phyloP scores from a whole-genome alignment of 2,888 invertebrate species.

The Drosophila subsilvestris region DNA sequence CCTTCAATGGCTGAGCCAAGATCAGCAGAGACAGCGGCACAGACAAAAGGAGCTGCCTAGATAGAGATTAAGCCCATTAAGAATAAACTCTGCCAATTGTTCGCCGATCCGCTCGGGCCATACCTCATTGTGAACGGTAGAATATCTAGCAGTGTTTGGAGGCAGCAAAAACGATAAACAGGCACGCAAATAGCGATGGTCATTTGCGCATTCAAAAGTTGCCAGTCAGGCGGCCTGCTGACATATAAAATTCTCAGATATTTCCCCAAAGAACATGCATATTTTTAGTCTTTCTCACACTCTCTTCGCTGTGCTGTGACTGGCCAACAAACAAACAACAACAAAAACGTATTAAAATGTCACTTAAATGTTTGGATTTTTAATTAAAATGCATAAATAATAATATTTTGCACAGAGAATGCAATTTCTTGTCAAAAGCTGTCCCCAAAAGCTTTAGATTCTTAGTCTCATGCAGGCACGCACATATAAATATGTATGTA shows the following conservation, averaged over 20 bases:
- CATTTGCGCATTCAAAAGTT: no score
- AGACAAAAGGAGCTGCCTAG: no score
- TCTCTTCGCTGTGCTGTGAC: no score
- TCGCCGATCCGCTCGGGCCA: no score
- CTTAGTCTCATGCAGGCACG: constrained; percentile 8
- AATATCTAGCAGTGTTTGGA: no score
- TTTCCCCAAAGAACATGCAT: constrained; percentile 41
- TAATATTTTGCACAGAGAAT: constrained; percentile 47
- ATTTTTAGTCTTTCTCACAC: constrained; percentile 32
- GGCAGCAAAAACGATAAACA: no score
- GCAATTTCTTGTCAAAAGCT: constrained; percentile 32
- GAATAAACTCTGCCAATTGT: no score
- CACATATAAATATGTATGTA: neutral
- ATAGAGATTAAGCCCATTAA: no score
- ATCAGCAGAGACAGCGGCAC: no score
- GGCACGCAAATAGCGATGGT: no score
- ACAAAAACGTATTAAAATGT: constrained; percentile 75
- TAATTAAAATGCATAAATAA: constrained; percentile 79
- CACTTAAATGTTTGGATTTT: constrained; percentile 74
- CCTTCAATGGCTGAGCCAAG: no score
- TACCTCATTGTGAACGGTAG: no score
- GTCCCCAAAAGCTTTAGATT: constrained; percentile 27
- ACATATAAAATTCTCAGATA: constrained; percentile 49
- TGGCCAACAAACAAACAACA: constrained; percentile 35
- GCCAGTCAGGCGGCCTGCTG: constrained; percentile 16